These are phyloP conservation scores for Channallabes apus DNA, from an alignment of 2,797 vertebrate species.

Conservation along the genomic window DNA sequence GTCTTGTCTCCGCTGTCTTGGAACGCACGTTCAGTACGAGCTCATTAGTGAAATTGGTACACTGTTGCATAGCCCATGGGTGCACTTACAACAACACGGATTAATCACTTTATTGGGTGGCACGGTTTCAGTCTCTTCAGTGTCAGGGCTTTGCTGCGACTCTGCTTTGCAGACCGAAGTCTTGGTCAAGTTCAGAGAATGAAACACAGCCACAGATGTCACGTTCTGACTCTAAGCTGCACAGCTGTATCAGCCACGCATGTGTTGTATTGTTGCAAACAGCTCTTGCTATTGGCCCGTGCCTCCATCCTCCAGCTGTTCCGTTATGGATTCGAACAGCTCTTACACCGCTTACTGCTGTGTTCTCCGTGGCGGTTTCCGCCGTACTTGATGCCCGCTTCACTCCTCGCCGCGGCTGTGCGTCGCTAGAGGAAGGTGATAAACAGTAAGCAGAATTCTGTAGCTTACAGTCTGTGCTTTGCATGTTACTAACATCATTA, in stretches of 20 bases:
- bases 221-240: not conserved
- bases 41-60: conserved; percentile 5
- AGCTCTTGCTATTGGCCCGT: conserved; percentile 7
- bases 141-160: not conserved
- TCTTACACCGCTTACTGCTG: not conserved
- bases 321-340: not conserved
- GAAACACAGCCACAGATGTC: not conserved
- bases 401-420: not conserved
- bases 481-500: not conserved
- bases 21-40: not conserved
- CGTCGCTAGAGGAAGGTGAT: not conserved
- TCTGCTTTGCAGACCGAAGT: not conserved
- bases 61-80: not conserved
- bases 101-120: not conserved
- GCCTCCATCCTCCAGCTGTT: not conserved
- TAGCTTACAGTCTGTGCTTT: not conserved
- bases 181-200: not conserved
- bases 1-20: not conserved
- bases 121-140: not conserved
- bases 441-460: not conserved
- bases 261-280: not conserved
- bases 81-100: not conserved
- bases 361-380: not conserved
- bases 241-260: not conserved
- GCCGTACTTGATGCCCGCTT: not conserved